These are phyloP conservation scores for Bombyx huttoni DNA, from an alignment of 2,888 invertebrate genomes.

Conservation along the genomic window DNA sequence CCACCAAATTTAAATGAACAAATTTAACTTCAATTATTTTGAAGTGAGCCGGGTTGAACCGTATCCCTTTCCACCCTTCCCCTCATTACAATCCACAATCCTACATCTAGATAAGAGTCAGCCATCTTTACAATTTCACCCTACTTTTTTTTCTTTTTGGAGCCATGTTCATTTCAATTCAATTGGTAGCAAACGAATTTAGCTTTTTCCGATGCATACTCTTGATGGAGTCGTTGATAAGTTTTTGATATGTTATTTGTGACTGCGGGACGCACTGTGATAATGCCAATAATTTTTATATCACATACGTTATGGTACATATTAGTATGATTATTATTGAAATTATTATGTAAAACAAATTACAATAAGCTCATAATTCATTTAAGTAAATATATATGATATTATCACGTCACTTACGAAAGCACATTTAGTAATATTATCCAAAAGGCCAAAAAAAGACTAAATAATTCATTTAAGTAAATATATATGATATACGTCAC, in stretches of 20 bases:
- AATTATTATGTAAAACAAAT: no score
- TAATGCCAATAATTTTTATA: background rate
- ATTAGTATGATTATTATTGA: no score
- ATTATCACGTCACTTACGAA: no score
- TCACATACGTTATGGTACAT: background rate
- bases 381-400: no score
- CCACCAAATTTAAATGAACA: slow-evolving; percentile 61
- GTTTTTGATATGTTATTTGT: slow-evolving; percentile 44
- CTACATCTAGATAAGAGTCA: slow-evolving; percentile 65
- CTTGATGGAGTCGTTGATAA: slow-evolving; percentile 55
- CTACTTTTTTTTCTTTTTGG: slow-evolving; percentile 40
- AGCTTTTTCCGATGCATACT: slow-evolving; percentile 49
- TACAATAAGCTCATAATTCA: no score
- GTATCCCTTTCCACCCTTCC: slow-evolving; percentile 68
- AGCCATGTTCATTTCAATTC: slow-evolving; percentile 59
- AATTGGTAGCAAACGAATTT: slow-evolving; percentile 60
- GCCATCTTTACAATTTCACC: slow-evolving; percentile 55
- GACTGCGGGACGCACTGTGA: slow-evolving; percentile 24
- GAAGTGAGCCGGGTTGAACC: slow-evolving; percentile 55
- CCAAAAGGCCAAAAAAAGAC: no score
- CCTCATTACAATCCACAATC: slow-evolving; percentile 63
- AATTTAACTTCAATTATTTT: slow-evolving; percentile 71
- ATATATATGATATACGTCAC: no score
- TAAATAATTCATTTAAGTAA: no score
- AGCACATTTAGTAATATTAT: no score